Percentiles rank a stretch among this genome's conserved stretches.
These are phyloP conservation scores for Lasioglossum pauxillum DNA, from an alignment of 2,888 invertebrate genomes.

Conservation along the genomic window DNA sequence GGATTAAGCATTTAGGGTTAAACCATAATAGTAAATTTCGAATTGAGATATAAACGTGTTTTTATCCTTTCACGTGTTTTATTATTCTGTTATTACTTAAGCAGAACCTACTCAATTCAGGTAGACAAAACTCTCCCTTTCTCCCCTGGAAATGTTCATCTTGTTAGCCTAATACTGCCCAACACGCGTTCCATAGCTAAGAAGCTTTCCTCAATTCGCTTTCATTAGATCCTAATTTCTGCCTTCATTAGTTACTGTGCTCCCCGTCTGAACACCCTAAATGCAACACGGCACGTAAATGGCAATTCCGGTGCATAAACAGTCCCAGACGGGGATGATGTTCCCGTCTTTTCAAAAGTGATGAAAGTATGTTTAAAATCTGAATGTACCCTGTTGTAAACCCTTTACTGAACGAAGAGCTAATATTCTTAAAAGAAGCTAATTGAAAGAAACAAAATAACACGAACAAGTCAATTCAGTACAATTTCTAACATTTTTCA, in stretches of 20 bases:
- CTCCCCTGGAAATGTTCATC: not conserved
- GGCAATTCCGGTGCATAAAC: not conserved
- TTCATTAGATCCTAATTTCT: slow-evolving; percentile 15
- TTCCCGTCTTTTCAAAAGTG: not conserved
- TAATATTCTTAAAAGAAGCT: not conserved
- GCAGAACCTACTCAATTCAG: not conserved
- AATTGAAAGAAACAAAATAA: not conserved
- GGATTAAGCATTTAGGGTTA: fast-evolving
- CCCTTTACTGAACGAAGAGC: not conserved
- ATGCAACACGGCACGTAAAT: not conserved
- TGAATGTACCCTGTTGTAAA: not conserved
- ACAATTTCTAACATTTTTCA: not conserved
- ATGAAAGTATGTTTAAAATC: not conserved
- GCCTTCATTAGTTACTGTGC: slow-evolving; percentile 6
- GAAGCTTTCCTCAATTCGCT: slow-evolving; percentile 12
- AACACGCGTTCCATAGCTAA: slow-evolving; percentile 9
- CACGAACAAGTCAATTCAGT: not conserved
- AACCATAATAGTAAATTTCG: not conserved
- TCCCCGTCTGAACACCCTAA: not conserved
- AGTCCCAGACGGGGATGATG: not conserved
- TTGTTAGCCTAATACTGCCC: slow-evolving; percentile 1
- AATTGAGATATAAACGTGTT: not conserved
- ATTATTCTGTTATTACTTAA: no score
- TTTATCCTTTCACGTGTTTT: not conserved
- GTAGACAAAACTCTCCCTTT: not conserved